Evolutionary conservation across 2,888 invertebrate species (phyloP), one percentile per base, ranked within the genome.

Genomic region (Gymnoscelis rufifasciata): DNA sequence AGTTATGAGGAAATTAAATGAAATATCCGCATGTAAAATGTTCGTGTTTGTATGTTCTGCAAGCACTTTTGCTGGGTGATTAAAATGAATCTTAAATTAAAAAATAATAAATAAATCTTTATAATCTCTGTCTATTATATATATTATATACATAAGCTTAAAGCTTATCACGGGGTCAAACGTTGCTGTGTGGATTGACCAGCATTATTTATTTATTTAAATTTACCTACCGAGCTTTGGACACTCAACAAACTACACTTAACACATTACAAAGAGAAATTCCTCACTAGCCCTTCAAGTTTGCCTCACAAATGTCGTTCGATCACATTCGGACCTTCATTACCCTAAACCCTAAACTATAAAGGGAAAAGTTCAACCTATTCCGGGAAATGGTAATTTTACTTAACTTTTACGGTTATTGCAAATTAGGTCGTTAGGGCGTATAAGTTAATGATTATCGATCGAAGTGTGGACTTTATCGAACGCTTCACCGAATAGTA

Each of bases 251-350:
- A 43, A 52, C 44, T 49, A 48, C 52, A 40, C 48, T 53, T 43
- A 52, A 54, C 54, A 57, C 54, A 47, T 57, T 46, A 54, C 49
- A 57, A 49, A 45, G 39, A 41, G 36, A 52, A 47, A 44, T 47
- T 44, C 54, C 43, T 46, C 38, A 48, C 50, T 54, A 58, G 44
- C 51, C 54, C 59, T 62, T 61, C 54, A 54, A 65, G 58, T 66
- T 64, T 57, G 45, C 51, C 51, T 58, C 59, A 59, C 60, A 56
- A 64, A 64, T 57, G 60, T 54, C 59, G 48, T 57, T 60, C 56
- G 56, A 59, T 59, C 57, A 58, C 56, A 60, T 56, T 59, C 35
- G 56, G 40, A 60, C 61, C 60, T 59, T 63, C 62, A 65, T 66
- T 64, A 67, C 42, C 56, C 50, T 51, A 54, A 55, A 59, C 59